Percentiles rank a stretch among this genome's conserved stretches.
Evolutionary conservation across 2,113 vertebrate genomes (phyloP).

Genomic region (Pyxicephalus adspersus): DNA sequence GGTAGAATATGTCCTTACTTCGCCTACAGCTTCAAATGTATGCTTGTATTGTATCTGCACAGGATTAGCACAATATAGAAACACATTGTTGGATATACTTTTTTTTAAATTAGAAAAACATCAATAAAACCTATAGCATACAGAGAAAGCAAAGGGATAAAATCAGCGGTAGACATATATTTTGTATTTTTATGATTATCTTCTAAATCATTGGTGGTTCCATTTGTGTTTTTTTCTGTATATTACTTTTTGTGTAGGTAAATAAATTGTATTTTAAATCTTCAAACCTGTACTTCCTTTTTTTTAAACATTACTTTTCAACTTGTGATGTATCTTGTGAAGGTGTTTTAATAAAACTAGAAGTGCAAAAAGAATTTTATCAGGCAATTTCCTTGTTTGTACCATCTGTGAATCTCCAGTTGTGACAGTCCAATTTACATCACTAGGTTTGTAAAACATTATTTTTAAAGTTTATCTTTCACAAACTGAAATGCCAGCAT

Average conservation of each 20-base stretch:
- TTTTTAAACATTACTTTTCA: not conserved
- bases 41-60: conserved; percentile 32
- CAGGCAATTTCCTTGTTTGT: conserved; percentile 8
- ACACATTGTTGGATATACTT: not conserved
- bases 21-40: conserved; percentile 19
- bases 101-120: conserved; percentile 19
- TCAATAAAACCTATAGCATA: conserved; percentile 43
- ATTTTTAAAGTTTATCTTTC: not conserved
- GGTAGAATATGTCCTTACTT: conserved; percentile 21
- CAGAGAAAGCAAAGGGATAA: not conserved
- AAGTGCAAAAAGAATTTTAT: not conserved
- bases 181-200: not conserved
- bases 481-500: too few species aligned
- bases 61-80: conserved; percentile 22
- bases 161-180: not conserved
- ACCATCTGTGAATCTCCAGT: not conserved
- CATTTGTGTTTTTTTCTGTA: not conserved
- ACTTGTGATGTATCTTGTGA: conserved; percentile 2
- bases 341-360: conserved; percentile 16
- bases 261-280: conserved; percentile 19
- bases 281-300: not conserved
- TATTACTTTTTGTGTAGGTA: conserved; percentile 16
- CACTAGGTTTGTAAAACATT: not conserved
- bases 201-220: not conserved
- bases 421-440: conserved; percentile 7